These are phyloP conservation scores for Rhamnusium bicolor DNA, from an alignment of 2,888 invertebrate genomes.

Conservation along the genomic window DNA sequence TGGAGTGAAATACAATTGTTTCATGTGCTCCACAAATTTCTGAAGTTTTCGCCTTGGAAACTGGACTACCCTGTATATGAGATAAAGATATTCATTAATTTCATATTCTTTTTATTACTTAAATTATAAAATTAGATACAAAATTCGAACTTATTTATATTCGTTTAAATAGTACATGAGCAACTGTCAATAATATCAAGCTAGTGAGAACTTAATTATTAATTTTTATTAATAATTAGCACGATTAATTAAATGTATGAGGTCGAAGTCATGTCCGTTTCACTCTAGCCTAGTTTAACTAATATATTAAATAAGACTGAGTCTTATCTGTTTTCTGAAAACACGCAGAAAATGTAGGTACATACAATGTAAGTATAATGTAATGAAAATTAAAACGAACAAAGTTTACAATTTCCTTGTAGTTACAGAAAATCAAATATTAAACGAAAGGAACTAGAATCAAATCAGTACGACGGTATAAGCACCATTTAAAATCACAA, in stretches of 20 bases:
- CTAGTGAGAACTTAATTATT: conserved; percentile 35
- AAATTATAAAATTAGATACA: conserved; percentile 24
- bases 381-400: not conserved
- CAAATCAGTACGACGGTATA: conserved; percentile 58
- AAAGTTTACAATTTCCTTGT: not conserved
- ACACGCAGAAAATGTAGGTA: conserved; percentile 29
- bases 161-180: conserved; percentile 47
- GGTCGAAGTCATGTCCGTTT: conserved; percentile 14
- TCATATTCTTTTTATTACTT: not conserved
- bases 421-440: conserved; percentile 18
- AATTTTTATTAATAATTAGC: conserved; percentile 40
- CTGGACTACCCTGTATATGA: too few relatives aligned
- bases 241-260: conserved; percentile 37
- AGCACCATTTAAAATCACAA: conserved; percentile 57
- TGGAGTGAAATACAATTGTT: too few relatives aligned
- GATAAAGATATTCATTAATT: too few relatives aligned
- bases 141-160: conserved; percentile 1
- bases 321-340: conserved; percentile 41
- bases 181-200: conserved; percentile 52
- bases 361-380: not conserved
- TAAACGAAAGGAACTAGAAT: conserved; percentile 58
- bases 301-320: conserved; percentile 53
- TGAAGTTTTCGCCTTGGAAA: too few relatives aligned
- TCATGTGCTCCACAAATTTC: too few relatives aligned
- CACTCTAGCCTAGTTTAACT: conserved; percentile 55